Evolutionary conservation across 2,113 vertebrate genomes (phyloP), one percentile per base, ranked within the genome.

Genomic region (Trichomycterus rosablanca): DNA sequence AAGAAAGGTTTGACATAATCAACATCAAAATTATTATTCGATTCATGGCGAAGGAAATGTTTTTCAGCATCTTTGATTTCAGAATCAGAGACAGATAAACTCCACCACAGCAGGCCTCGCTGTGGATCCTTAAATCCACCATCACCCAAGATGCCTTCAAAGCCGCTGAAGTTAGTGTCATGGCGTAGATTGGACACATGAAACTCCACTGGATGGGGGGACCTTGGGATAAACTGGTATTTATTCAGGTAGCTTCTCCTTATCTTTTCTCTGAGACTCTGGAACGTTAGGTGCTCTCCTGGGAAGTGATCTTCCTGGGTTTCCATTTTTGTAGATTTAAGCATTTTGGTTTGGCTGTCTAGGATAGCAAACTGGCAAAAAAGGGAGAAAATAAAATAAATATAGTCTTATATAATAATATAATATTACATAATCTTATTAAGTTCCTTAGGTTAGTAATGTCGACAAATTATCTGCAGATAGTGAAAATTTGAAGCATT

Each of bases 41-140:
- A 2, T n/a, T 45, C 0, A 1, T 8, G 2, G 3, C 24, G 0
- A 40, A 63, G 22, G 28, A 44, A 53, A 6, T 2, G 19, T 2
- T 1, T 1, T 50, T 63, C 49, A 12, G 61, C 50, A 0, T 16
- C 8, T 11, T 18, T 19, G 32, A 54, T 63, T 12, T 54, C 50
- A 3, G 0, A 6, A 4, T 7, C 34, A 14, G 61, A 45, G 15
- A 63, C 37, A n/a, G 51, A 32, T 32, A 30, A 22, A 11, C 61
- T 63, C 61, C 61, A 63, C 50, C 50, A 63, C 19, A 54, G 39
- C 32, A 63, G 59, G 42, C 28, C 7, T 5, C 6, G 9, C 24
- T 5, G 22, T 20, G 14, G 48, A 3, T 22, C 43, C 42, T 23
- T 53, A 34, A 63, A 63, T 30, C 60, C 60, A 14, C 18, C 1